A percentile compares a stretch with the other conserved stretches of the same genome.
phyloP scores from a whole-genome alignment of 2,888 invertebrate genomes.

The Acanthococcus lagerstroemiae region DNA sequence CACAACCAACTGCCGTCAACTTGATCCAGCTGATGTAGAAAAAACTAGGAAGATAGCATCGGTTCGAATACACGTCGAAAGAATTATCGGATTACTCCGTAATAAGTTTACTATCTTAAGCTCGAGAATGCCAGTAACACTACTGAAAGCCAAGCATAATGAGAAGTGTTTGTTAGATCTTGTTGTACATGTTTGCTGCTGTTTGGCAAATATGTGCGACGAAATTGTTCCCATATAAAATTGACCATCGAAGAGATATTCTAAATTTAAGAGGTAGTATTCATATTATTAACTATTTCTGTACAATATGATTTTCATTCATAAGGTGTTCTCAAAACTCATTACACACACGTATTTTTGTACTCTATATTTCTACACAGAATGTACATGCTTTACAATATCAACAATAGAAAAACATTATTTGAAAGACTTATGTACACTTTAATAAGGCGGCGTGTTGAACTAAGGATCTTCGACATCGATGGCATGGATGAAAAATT shows the following conservation, averaged over 20 bases:
- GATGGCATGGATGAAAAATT: too few species aligned
- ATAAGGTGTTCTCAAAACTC: background rate
- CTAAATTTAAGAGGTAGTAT: too few species aligned
- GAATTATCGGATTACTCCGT: constrained; percentile 12
- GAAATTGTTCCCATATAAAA: constrained; percentile 1
- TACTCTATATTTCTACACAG: background rate
- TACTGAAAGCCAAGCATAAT: constrained; percentile 2
- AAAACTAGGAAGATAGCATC: constrained; percentile 6
- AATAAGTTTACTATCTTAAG: constrained; percentile 11
- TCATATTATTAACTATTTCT: too few species aligned
- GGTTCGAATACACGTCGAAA: constrained; percentile 13
- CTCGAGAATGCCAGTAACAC: background rate
- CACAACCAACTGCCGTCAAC: too few species aligned
- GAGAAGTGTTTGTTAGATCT: constrained; percentile 8
- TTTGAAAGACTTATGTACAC: too few species aligned
- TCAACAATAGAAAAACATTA: background rate
- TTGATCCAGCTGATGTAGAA: constrained; percentile 5
- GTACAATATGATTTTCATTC: too few species aligned
- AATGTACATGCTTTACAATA: too few species aligned
- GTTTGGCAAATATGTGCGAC: constrained; percentile 5
- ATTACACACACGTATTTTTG: background rate
- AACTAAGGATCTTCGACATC: too few species aligned
- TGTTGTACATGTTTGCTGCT: constrained; percentile 11
- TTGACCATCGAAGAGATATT: background rate
- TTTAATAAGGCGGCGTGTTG: too few species aligned